Percentiles rank a stretch among this genome's conserved stretches.
Evolutionary conservation across 2,888 invertebrate genomes (phyloP).

Genomic region (Ametastegia equiseti): DNA sequence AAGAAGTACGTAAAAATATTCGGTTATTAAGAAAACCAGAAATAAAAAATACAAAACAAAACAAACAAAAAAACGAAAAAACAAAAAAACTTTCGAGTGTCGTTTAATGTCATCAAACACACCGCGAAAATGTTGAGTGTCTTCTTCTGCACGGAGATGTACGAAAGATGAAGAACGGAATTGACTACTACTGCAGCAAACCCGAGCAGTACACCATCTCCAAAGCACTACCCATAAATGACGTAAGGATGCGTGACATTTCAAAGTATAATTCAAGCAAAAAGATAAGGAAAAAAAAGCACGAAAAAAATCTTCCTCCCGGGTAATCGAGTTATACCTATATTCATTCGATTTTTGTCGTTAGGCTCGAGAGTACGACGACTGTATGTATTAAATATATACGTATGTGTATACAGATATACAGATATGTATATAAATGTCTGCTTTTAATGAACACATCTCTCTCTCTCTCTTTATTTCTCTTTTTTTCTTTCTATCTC

Average conservation of each 20-base stretch:
- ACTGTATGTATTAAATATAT: background rate
- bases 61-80: background rate
- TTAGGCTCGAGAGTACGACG: background rate
- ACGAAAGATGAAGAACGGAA: constrained; percentile 72
- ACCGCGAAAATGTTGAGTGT: constrained; percentile 63
- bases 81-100: constrained; percentile 24
- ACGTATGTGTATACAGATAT: too few relatives aligned
- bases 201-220: constrained; percentile 65
- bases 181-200: constrained; percentile 61
- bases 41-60: too few relatives aligned
- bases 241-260: constrained; percentile 65
- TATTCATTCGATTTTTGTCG: constrained; percentile 4
- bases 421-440: background rate
- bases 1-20: background rate
- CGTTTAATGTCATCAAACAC: constrained; percentile 33
- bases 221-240: constrained; percentile 72
- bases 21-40: too few relatives aligned
- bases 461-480: background rate
- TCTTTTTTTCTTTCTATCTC: background rate
- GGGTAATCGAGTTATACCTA: constrained; percentile 10
- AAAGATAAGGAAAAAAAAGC: background rate
- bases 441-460: background rate
- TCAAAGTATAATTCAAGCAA: constrained; percentile 33
- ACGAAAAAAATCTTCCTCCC: background rate
- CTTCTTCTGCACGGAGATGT: constrained; percentile 65